These are phyloP conservation scores for Lissonota sp. DNA, from an alignment of 2,888 invertebrate genomes.

Conservation along the genomic window DNA sequence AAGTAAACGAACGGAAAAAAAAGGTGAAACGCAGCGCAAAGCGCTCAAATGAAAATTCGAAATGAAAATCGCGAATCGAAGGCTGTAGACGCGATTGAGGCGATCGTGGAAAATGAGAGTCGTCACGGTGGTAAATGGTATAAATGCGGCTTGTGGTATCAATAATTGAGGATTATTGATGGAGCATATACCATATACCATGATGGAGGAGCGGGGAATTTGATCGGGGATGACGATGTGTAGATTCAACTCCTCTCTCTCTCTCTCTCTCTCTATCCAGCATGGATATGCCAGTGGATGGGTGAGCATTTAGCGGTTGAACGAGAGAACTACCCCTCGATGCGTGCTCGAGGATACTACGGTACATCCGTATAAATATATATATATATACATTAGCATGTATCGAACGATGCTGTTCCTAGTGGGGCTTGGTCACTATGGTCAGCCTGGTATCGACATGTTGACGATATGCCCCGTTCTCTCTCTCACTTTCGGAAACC, in stretches of 20 bases:
- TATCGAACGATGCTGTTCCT: conserved; percentile 75
- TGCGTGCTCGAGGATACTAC: conserved; percentile 74
- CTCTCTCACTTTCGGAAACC: conserved; percentile 63
- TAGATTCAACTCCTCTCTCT: conserved; percentile 40
- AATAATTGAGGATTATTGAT: conserved; percentile 82
- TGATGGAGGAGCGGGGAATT: conserved; percentile 49
- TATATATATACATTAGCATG: conserved; percentile 67
- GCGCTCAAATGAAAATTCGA: conserved; percentile 37
- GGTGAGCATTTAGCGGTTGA: conserved; percentile 82
- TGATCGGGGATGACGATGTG: conserved; percentile 62
- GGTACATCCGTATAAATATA: background rate
- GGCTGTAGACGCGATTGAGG: conserved; percentile 46
- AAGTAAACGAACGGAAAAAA: conserved; percentile 1
- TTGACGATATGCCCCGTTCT: conserved; percentile 78
- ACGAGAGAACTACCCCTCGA: conserved; percentile 71
- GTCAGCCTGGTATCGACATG: conserved; percentile 83
- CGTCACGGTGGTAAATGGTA: conserved; percentile 57
- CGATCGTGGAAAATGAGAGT: conserved; percentile 58
- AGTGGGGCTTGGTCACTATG: conserved; percentile 66
- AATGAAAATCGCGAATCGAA: conserved; percentile 39
- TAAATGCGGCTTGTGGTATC: conserved; percentile 77
- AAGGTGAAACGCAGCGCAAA: conserved; percentile 9
- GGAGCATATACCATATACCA: conserved; percentile 75
- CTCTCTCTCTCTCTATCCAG: conserved; percentile 7
- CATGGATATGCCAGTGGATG: conserved; percentile 64